phyloP scores from a whole-genome alignment of 1,140 invertebrate species.

The Anoplophora glabripennis region DNA sequence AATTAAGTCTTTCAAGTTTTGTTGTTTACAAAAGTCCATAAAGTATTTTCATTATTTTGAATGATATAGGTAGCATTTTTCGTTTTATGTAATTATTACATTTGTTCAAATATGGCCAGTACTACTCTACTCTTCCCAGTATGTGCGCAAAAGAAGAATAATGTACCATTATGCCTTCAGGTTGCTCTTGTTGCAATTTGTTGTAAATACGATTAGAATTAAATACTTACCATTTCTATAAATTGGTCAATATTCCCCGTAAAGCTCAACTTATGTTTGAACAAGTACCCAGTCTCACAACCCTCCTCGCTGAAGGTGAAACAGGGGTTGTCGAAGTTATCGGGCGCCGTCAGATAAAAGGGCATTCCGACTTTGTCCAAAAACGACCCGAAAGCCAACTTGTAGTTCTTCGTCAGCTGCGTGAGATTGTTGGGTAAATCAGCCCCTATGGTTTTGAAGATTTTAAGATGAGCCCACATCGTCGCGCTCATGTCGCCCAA shows the following conservation, averaged over 20 bases:
- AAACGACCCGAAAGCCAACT: conserved; percentile 64
- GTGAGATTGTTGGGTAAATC: conserved; percentile 51
- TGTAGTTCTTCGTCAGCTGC: conserved; percentile 74
- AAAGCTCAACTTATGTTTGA: conserved; percentile 43
- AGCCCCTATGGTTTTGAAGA: conserved; percentile 70
- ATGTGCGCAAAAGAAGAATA: no score
- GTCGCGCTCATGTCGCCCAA: conserved; percentile 88
- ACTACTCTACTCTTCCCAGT: no score
- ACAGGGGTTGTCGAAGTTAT: conserved; percentile 38
- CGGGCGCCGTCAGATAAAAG: conserved; percentile 43
- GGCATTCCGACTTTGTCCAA: conserved; percentile 57
- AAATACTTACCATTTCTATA: conserved; percentile 32
- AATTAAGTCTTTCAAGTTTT: no score
- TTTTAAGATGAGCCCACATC: conserved; percentile 84
- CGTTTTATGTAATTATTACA: no score
- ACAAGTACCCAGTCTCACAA: conserved; percentile 37
- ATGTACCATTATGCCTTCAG: no score
- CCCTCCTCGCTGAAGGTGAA: not conserved
- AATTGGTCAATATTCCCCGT: conserved; percentile 35
- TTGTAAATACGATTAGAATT: no score
- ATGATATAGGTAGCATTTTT: no score
- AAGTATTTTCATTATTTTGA: no score
- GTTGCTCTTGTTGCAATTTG: no score
- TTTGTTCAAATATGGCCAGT: no score
- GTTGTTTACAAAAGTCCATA: no score